Conservation (phyloP, 2,797 vertebrate genomes). For the Sebastes reedi region DNA sequence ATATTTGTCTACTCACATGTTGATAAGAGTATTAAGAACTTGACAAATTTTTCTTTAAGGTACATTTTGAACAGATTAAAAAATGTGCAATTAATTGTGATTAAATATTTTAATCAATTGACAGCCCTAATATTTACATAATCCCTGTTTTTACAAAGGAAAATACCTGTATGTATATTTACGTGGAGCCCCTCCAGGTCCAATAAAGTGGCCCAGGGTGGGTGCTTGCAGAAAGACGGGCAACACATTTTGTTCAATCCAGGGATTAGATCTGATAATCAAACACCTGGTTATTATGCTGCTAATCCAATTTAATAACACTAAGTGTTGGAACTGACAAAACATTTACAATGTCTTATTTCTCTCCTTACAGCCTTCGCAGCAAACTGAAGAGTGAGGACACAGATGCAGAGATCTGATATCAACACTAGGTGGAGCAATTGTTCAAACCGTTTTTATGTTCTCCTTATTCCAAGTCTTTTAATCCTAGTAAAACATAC, state of each 20-base stretch:
- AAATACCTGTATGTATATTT: neutral
- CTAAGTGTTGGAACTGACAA: neutral
- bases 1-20: too few relatives aligned
- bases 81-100: too few relatives aligned
- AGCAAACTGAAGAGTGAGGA: slow-evolving; percentile 68
- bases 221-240: neutral
- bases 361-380: slow-evolving; percentile 66
- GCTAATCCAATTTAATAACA: neutral
- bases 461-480: neutral
- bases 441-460: neutral
- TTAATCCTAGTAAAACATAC: neutral
- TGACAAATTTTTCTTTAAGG: too few relatives aligned
- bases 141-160: neutral
- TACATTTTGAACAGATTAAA: too few relatives aligned
- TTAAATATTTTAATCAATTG: too few relatives aligned
- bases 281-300: neutral
- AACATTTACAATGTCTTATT: neutral
- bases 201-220: too few relatives aligned
- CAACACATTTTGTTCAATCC: neutral
- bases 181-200: neutral
- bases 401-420: slow-evolving; percentile 51
- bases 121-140: too few relatives aligned
- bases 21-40: too few relatives aligned
- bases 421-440: slow-evolving; percentile 15
- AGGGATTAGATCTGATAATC: neutral